phyloP scores from a whole-genome alignment of 2,888 invertebrate species.

The Fragum whitleyi region DNA sequence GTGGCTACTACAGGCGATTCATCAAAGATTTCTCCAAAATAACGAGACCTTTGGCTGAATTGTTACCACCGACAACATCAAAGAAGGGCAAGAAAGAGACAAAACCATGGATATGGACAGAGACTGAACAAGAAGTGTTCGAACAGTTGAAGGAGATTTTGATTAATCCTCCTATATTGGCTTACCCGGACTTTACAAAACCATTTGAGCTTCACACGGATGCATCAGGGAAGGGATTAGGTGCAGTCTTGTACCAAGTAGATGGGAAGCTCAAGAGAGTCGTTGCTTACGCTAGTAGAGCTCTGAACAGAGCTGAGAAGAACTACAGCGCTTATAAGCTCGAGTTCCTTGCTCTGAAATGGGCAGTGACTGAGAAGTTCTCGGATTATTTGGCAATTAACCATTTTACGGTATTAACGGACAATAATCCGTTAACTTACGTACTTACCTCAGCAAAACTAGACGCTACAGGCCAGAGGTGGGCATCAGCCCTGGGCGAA shows the following conservation, averaged over 20 bases:
- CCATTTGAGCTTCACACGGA: constrained; percentile 43
- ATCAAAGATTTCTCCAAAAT: constrained; percentile 10
- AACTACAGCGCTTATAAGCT: constrained; percentile 40
- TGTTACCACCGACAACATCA: constrained; percentile 14
- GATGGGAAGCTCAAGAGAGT: constrained; percentile 25
- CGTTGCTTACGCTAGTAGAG: constrained; percentile 40
- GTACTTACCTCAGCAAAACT: constrained; percentile 11
- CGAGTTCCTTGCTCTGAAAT: constrained; percentile 54
- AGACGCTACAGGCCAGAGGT: background rate
- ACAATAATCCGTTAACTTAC: constrained; percentile 45
- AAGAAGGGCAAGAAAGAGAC: constrained; percentile 4
- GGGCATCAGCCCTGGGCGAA: too few species aligned
- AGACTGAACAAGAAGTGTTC: constrained; percentile 27
- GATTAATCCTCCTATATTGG: constrained; percentile 25
- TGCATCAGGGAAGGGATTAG: constrained; percentile 11
- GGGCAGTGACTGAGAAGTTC: constrained; percentile 47
- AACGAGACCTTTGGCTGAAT: background rate
- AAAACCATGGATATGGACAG: constrained; percentile 40
- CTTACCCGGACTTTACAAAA: constrained; percentile 30
- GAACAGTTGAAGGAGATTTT: constrained; percentile 18
- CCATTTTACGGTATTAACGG: too few species aligned
- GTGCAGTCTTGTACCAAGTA: constrained; percentile 46
- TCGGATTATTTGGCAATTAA: too few species aligned
- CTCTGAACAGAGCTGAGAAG: constrained; percentile 20
- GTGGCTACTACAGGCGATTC: constrained; percentile 8